A percentile compares a stretch with the other conserved stretches of the same genome.
Conservation (phyloP, 2,888 invertebrate species). For the Dasypogon diadema region DNA sequence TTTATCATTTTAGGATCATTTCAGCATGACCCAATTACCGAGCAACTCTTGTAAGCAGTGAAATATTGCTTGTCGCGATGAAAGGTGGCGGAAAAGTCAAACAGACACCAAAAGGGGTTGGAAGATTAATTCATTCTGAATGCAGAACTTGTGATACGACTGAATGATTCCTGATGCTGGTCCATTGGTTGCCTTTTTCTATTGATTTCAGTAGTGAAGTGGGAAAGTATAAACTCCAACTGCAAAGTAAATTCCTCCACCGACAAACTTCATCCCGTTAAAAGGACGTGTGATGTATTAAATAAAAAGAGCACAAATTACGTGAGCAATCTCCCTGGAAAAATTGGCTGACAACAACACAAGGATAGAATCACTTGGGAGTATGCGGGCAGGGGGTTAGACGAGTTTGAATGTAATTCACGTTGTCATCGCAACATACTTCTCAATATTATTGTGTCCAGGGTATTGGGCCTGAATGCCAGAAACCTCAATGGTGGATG, state of each 20-base stretch:
- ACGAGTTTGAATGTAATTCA: conserved; percentile 29
- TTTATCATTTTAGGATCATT: conserved; percentile 48
- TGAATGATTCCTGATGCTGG: not conserved
- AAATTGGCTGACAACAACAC: conserved; percentile 19
- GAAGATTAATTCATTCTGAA: conserved; percentile 40
- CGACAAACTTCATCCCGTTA: not conserved
- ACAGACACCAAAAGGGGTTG: not conserved
- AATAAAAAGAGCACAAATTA: conserved; percentile 30
- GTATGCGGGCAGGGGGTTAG: not conserved
- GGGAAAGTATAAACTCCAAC: conserved; percentile 33
- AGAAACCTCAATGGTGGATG: not conserved
- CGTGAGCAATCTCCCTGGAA: conserved; percentile 28
- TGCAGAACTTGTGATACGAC: not conserved
- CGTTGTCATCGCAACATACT: conserved; percentile 33
- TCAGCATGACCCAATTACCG: conserved; percentile 42
- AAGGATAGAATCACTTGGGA: not conserved
- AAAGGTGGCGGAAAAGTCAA: not conserved
- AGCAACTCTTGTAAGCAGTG: conserved; percentile 10
- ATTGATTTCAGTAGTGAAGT: conserved; percentile 1
- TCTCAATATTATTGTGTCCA: conserved; percentile 40
- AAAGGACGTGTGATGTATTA: conserved; percentile 38
- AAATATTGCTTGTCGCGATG: conserved; percentile 12
- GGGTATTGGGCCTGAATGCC: conserved; percentile 1
- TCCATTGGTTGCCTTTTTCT: conserved; percentile 17
- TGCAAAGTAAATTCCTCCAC: conserved; percentile 26